A percentile compares a stretch with the other conserved stretches of the same genome.
phyloP scores from a whole-genome alignment of 2,888 invertebrate species.

The Xylota segnis region DNA sequence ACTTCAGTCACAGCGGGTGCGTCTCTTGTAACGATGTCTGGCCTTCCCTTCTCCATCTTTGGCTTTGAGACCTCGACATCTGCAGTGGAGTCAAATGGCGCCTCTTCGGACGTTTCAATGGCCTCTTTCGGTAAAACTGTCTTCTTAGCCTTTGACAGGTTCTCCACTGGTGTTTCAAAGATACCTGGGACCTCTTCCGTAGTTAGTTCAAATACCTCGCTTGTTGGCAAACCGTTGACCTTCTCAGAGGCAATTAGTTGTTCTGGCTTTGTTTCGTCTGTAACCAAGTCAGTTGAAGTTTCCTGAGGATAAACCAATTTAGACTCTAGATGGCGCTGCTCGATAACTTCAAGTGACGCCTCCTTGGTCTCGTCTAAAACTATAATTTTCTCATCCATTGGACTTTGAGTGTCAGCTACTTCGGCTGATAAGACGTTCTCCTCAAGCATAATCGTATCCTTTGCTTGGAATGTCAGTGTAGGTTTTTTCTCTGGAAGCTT shows the following conservation, averaged over 20 bases:
- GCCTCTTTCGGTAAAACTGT: conserved; percentile 87
- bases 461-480: conserved; percentile 78
- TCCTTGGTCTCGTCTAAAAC: conserved; percentile 85
- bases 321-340: conserved; percentile 86
- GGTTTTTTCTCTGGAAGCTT: conserved; percentile 62
- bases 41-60: conserved; percentile 84
- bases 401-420: conserved; percentile 87
- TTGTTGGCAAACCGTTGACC: conserved; percentile 82
- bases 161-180: conserved; percentile 85
- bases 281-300: conserved; percentile 30
- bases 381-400: conserved; percentile 86
- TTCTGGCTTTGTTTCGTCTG: conserved; percentile 8
- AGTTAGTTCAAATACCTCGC: conserved; percentile 83
- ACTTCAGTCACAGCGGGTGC: conserved; percentile 87
- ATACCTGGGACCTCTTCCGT: conserved; percentile 88
- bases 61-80: conserved; percentile 69
- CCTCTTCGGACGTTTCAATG: conserved; percentile 87
- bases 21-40: conserved; percentile 86
- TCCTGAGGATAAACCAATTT: conserved; percentile 53
- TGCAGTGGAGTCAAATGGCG: conserved; percentile 86
- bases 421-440: conserved; percentile 87
- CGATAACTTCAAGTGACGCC: conserved; percentile 87
- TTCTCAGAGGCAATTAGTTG: conserved; percentile 84
- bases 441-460: conserved; percentile 85
- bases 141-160: conserved; percentile 86